Evolutionary conservation across 2,113 vertebrate genomes (phyloP).

Genomic region (Odocoileus hemionus): DNA sequence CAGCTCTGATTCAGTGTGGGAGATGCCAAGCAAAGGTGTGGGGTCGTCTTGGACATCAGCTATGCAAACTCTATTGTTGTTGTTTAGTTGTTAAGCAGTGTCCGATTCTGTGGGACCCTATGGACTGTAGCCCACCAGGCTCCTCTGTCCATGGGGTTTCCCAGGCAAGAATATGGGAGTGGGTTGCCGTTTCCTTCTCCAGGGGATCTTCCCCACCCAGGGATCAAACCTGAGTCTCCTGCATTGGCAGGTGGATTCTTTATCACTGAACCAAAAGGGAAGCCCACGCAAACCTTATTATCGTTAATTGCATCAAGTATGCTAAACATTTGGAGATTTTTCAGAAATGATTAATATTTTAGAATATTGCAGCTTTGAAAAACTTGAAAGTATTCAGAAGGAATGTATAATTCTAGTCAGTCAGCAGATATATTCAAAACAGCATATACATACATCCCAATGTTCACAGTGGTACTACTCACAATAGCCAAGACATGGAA

Average conservation of each 20-base stretch:
- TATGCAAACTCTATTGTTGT: not conserved
- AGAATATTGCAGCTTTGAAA: not conserved
- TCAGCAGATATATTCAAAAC: not conserved
- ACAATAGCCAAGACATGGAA: not conserved
- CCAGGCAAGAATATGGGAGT: too few species aligned
- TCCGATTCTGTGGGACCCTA: not conserved
- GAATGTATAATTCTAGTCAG: not conserved
- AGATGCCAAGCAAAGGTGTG: not conserved
- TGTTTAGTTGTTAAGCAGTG: not conserved
- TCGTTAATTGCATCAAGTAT: not conserved
- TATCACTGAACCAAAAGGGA: too few species aligned
- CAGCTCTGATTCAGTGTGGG: not conserved
- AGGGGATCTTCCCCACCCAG: too few species aligned
- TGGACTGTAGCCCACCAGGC: not conserved
- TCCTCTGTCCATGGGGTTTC: not conserved
- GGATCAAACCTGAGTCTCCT: too few species aligned
- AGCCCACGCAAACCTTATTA: not conserved
- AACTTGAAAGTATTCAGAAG: not conserved
- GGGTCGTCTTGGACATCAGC: accelerated
- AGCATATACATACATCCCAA: not conserved
- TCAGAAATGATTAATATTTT: not conserved
- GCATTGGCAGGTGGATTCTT: too few species aligned
- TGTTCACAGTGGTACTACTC: not conserved
- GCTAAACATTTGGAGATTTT: not conserved
- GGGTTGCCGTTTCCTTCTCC: too few species aligned